Evolutionary conservation across 2,113 vertebrate genomes (phyloP).

Genomic region (Nestor notabilis): DNA sequence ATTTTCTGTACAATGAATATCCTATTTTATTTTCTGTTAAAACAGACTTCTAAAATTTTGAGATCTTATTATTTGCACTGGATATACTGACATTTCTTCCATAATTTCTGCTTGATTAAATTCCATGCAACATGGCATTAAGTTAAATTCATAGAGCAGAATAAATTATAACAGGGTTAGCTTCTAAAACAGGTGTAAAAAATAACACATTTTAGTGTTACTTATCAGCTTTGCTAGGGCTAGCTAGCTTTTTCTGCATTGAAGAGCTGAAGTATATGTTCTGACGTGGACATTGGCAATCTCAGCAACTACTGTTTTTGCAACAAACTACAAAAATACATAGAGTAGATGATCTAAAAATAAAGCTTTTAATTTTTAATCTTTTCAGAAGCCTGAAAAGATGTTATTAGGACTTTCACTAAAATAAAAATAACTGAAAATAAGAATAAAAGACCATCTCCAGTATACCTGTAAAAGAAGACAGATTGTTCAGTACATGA

Average conservation of each 20-base stretch:
- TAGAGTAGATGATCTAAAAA: background rate
- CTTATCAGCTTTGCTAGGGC: conserved; percentile 64
- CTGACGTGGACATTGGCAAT: conserved; percentile 34
- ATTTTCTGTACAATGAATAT: background rate
- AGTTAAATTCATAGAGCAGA: conserved; percentile 69
- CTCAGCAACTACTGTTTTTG: conserved; percentile 27
- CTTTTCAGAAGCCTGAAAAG: background rate
- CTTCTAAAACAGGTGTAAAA: conserved; percentile 72
- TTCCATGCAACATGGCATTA: conserved; percentile 64
- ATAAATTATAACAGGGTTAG: conserved; percentile 72
- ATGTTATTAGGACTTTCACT: background rate
- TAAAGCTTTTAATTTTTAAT: background rate
- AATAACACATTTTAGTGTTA: conserved; percentile 72
- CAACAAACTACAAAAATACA: conserved; percentile 19
- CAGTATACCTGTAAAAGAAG: background rate
- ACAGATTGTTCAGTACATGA: background rate
- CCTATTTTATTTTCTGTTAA: background rate
- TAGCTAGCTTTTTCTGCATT: conserved; percentile 49
- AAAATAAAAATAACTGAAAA: background rate
- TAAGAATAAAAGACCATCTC: background rate
- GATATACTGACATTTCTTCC: conserved; percentile 47
- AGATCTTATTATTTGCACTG: conserved; percentile 9
- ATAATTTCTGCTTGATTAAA: conserved; percentile 64
- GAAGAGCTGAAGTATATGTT: conserved; percentile 56
- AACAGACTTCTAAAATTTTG: background rate